Evolutionary conservation across 2,888 invertebrate species (phyloP).

Genomic region (Drosophila mimetica): DNA sequence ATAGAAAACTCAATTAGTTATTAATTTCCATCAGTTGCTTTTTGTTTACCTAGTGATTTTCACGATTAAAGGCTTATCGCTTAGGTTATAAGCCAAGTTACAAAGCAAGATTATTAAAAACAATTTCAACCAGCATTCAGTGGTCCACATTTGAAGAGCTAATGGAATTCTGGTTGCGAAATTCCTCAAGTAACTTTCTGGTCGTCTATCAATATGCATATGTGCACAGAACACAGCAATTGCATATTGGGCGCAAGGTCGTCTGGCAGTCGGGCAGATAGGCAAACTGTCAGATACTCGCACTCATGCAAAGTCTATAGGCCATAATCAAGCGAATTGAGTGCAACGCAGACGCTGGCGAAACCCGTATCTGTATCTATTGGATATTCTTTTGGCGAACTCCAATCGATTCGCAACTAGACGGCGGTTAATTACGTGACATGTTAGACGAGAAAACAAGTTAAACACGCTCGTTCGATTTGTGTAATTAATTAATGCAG

Average conservation of each 20-base stretch:
- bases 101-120: not conserved
- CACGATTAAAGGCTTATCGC: conserved; percentile 3
- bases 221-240: conserved; percentile 60
- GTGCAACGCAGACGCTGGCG: conserved; percentile 14
- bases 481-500: conserved; percentile 49
- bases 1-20: not conserved
- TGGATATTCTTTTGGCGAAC: conserved; percentile 34
- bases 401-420: conserved; percentile 21
- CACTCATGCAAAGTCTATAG: conserved; percentile 10
- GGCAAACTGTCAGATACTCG: conserved; percentile 36
- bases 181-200: conserved; percentile 12
- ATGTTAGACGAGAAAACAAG: conserved; percentile 69
- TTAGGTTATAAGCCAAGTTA: not conserved
- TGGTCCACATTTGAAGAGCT: not conserved
- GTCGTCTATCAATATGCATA: conserved; percentile 20
- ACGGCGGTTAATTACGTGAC: conserved; percentile 67
- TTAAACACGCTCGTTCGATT: conserved; percentile 58
- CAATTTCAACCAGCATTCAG: not conserved
- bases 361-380: conserved; percentile 25
- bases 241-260: conserved; percentile 74
- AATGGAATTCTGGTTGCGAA: conserved; percentile 7
- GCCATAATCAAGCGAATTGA: conserved; percentile 23
- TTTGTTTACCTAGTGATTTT: not conserved
- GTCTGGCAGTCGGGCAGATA: conserved; percentile 42
- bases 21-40: not conserved